phyloP scores from a whole-genome alignment of 2,888 invertebrate genomes.

The Ctenicera cuprea region DNA sequence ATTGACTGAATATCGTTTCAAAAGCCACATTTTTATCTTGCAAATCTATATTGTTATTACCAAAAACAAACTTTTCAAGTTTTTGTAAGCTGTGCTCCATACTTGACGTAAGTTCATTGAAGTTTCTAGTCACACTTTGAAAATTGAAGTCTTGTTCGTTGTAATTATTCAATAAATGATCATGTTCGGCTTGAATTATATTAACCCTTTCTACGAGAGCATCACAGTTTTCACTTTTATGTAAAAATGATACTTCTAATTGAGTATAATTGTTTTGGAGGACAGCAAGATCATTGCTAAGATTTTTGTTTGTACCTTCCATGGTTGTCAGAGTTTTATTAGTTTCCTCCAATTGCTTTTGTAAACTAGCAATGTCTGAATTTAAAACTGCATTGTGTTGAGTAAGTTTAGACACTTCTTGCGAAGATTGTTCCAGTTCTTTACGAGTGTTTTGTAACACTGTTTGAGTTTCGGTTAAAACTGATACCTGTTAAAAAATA shows the following conservation, averaged over 20 bases:
- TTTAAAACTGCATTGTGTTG: constrained; percentile 13
- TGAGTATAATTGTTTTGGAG: background rate
- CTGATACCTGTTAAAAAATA: constrained; percentile 30
- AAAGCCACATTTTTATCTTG: constrained; percentile 41
- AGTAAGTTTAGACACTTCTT: background rate
- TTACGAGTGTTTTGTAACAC: constrained; percentile 12
- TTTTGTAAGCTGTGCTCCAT: constrained; percentile 45
- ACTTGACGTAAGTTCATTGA: constrained; percentile 41
- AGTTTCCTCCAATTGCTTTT: background rate
- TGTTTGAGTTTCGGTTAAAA: constrained; percentile 26
- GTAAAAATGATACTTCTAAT: constrained; percentile 7
- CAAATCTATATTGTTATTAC: constrained; percentile 36
- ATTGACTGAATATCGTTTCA: constrained; percentile 25
- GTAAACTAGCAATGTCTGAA: background rate
- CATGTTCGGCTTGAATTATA: constrained; percentile 42
- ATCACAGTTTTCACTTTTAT: constrained; percentile 29
- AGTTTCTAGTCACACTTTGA: constrained; percentile 42
- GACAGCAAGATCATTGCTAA: background rate
- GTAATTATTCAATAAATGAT: constrained; percentile 42
- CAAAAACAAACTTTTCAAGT: constrained; percentile 45
- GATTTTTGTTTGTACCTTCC: constrained; percentile 12
- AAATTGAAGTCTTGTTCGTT: constrained; percentile 46
- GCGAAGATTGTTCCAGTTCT: constrained; percentile 27
- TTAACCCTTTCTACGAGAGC: constrained; percentile 39
- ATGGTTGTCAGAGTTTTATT: background rate